Conservation (phyloP, 2,113 vertebrate genomes). For the Origma solitaria region DNA sequence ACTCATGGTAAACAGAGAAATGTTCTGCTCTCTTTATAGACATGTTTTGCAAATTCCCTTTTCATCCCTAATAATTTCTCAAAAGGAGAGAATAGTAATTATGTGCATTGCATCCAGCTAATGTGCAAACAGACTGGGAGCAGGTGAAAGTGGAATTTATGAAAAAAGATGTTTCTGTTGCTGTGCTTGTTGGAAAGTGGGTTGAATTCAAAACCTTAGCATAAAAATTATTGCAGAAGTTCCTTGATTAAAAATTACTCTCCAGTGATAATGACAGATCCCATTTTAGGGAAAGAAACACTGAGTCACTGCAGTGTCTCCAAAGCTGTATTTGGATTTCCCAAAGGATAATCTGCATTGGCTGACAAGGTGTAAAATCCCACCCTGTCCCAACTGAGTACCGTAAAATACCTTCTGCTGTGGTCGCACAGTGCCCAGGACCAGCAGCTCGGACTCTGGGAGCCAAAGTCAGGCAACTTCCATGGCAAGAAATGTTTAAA, state of each 20-base stretch:
- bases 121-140: neutral
- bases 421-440: neutral
- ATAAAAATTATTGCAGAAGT: neutral
- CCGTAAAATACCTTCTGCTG: too few relatives aligned
- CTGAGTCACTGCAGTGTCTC: neutral
- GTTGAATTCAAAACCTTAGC: neutral
- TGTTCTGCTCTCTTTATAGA: neutral
- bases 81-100: neutral
- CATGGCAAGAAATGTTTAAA: neutral
- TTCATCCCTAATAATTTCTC: neutral
- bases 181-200: neutral
- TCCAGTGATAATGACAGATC: neutral
- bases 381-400: accelerated
- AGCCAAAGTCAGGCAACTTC: neutral
- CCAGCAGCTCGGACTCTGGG: neutral
- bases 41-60: slow-evolving; percentile 8
- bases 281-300: neutral
- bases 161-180: neutral
- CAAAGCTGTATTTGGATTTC: neutral
- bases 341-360: neutral
- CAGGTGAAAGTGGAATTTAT: neutral
- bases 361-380: accelerated
- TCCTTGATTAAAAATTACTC: neutral
- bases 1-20: slow-evolving; percentile 25
- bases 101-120: neutral